Conservation (phyloP, 1,140 invertebrate genomes). For the Bombus picipes region DNA sequence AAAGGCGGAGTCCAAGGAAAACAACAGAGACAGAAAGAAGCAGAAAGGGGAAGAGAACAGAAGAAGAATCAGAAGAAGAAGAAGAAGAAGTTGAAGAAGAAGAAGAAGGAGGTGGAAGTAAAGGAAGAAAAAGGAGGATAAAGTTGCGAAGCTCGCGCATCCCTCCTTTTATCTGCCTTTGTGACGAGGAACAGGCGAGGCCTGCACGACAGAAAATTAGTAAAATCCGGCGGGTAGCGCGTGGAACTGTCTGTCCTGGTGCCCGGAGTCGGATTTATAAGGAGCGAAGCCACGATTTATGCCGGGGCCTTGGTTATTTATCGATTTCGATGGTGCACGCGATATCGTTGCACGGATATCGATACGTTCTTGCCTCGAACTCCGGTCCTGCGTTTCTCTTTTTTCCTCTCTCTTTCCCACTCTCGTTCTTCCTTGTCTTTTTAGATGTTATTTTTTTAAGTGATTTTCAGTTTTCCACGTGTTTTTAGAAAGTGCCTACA, state of each 20-base stretch:
- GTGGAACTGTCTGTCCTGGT: slow-evolving; percentile 76
- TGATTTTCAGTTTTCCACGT: background rate
- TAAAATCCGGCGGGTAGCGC: slow-evolving; percentile 78
- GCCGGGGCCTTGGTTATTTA: slow-evolving; percentile 78
- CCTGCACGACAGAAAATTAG: slow-evolving; percentile 80
- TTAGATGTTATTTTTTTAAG: background rate
- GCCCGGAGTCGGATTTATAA: slow-evolving; percentile 78
- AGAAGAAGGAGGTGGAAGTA: background rate
- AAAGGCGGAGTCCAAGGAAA: slow-evolving; percentile 2
- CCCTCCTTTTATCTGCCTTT: slow-evolving; percentile 70
- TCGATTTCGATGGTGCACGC: slow-evolving; percentile 81
- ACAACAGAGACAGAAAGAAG: slow-evolving; percentile 3
- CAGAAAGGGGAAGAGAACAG: slow-evolving; percentile 14
- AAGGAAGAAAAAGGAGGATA: slow-evolving; percentile 55
- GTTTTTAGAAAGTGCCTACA: background rate
- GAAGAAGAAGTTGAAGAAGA: slow-evolving; percentile 25
- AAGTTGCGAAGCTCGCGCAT: slow-evolving; percentile 57
- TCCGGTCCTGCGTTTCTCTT: slow-evolving; percentile 40
- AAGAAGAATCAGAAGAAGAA: slow-evolving; percentile 44
- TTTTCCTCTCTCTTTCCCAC: background rate
- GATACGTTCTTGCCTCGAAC: slow-evolving; percentile 75
- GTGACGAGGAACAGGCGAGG: slow-evolving; percentile 57
- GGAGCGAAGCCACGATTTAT: slow-evolving; percentile 81
- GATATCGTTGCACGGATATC: slow-evolving; percentile 82
- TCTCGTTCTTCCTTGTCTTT: background rate